A percentile compares a stretch with the other conserved stretches of the same genome.
Conservation (phyloP, 2,888 invertebrate species). For the Sesamia inferens region DNA sequence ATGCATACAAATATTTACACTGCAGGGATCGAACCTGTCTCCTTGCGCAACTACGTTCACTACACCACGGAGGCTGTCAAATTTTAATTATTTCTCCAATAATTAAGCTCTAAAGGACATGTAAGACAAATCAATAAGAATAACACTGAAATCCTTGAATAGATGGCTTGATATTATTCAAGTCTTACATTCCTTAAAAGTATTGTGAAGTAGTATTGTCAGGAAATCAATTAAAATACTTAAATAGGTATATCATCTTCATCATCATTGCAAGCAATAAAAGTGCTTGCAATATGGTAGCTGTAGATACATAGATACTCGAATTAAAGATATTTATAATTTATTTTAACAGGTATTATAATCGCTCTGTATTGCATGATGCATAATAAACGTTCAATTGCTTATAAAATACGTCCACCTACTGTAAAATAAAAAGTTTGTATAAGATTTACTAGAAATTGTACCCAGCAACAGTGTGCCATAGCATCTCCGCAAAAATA, state of each 20-base stretch:
- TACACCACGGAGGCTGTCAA: too few relatives aligned
- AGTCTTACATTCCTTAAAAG: slow-evolving; percentile 1
- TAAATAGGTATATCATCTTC: not conserved
- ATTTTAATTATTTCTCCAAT: slow-evolving; percentile 21
- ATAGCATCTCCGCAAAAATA: slow-evolving; percentile 2
- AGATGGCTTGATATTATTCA: slow-evolving; percentile 4
- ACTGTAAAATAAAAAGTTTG: not conserved
- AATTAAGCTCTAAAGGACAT: slow-evolving; percentile 35
- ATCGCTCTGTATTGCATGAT: slow-evolving; percentile 8
- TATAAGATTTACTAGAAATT: not conserved
- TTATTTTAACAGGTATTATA: not conserved
- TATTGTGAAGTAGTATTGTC: slow-evolving; percentile 4
- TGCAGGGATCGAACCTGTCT: too few relatives aligned
- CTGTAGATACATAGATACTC: slow-evolving; percentile 13
- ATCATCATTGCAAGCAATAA: too few relatives aligned
- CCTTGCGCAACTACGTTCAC: too few relatives aligned
- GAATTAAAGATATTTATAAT: slow-evolving; percentile 15
- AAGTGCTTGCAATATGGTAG: not conserved
- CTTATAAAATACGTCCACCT: not conserved
- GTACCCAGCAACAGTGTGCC: not conserved
- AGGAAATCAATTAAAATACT: not conserved
- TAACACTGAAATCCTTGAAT: slow-evolving; percentile 34
- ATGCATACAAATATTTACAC: too few relatives aligned
- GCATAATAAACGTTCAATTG: not conserved
- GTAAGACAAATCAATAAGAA: slow-evolving; percentile 24